These are phyloP conservation scores for Entelurus aequoreus DNA, from an alignment of 2,113 vertebrate species.

Conservation along the genomic window DNA sequence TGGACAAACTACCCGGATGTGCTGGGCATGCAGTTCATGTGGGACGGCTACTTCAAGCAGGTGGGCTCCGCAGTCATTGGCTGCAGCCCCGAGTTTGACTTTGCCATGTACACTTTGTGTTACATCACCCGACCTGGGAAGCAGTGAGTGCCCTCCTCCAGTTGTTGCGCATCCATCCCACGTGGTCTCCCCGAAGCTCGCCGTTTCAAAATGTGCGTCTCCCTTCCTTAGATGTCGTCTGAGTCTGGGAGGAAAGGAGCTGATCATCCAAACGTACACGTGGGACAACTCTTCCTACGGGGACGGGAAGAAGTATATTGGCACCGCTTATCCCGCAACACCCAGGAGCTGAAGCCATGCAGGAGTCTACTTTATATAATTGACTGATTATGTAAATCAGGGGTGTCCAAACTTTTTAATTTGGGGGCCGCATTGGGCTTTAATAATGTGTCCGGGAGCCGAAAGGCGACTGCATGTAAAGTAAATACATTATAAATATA, in stretches of 20 bases:
- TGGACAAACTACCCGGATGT: slow-evolving; percentile 84
- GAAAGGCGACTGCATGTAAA: too few species aligned
- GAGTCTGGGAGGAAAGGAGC: slow-evolving; percentile 77
- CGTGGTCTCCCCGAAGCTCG: neutral
- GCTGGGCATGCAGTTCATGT: slow-evolving; percentile 87
- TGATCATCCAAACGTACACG: slow-evolving; percentile 83
- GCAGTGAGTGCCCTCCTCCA: slow-evolving; percentile 70
- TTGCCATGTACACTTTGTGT: slow-evolving; percentile 85
- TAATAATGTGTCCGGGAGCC: too few species aligned
- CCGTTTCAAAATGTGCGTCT: neutral
- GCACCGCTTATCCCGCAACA: slow-evolving; percentile 77
- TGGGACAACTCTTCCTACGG: slow-evolving; percentile 83
- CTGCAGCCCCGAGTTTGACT: slow-evolving; percentile 90
- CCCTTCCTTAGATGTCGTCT: slow-evolving; percentile 75
- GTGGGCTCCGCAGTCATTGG: slow-evolving; percentile 87
- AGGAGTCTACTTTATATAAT: neutral
- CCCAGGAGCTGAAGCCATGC: slow-evolving; percentile 32
- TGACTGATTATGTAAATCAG: too few species aligned
- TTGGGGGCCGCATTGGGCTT: too few species aligned
- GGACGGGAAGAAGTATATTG: slow-evolving; percentile 81
- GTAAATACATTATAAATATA: too few species aligned
- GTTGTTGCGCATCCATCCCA: too few species aligned
- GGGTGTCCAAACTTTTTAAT: too few species aligned
- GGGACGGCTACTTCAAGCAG: slow-evolving; percentile 88
- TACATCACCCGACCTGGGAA: slow-evolving; percentile 84